Evolutionary conservation across 1,140 invertebrate species (phyloP), one percentile per base, ranked within the genome.

Genomic region (Neocloeon triangulifer): DNA sequence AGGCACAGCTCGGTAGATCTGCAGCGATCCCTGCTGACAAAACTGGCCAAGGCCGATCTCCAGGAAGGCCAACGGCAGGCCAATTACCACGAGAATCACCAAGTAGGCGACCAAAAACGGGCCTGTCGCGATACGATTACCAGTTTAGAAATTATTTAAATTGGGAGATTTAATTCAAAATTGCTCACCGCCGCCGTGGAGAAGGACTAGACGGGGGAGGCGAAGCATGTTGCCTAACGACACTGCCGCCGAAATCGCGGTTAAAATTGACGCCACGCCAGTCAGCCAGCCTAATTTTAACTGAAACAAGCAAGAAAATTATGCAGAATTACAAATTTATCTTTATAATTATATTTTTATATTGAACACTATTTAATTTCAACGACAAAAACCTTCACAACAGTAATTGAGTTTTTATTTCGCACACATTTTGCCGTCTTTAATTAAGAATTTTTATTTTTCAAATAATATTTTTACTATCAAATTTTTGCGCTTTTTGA

Each of bases 31-130:
- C 46, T 67, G 63, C 42, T 75, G 71, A 22, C 72, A 71, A 40
- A 79, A 68, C 49, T 84, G 78, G 3, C 78, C 78, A 5, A 80
- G 51, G 0, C 71, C 61, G 4, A 81, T 61, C 51, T 85, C 79
- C 34, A 81, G 56, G 33, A 81, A 66, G 21, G 73, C 65, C 10
- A 76, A 55, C 0, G 79, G 78, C 22, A 79, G 55, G 2, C 74
- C 78, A 14, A 73, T 58, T 6, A 65, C 38, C 2, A 71, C 28
- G 19, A 69, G 51, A 2, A 71, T 58, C 4, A 67, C 49, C n/a
- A 66, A 51, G 42, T 75, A 70, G 1, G 67, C 63, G 6, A 77
- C 56, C 9, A 73, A 52, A 45, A 74, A 79, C 5, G 69, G 62
- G 15, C 73, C 65, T 50, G 32, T 10, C 40, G 36, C 9, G 37